Evolutionary conservation across 2,113 vertebrate species (phyloP).

Genomic region (Urocolius indicus): DNA sequence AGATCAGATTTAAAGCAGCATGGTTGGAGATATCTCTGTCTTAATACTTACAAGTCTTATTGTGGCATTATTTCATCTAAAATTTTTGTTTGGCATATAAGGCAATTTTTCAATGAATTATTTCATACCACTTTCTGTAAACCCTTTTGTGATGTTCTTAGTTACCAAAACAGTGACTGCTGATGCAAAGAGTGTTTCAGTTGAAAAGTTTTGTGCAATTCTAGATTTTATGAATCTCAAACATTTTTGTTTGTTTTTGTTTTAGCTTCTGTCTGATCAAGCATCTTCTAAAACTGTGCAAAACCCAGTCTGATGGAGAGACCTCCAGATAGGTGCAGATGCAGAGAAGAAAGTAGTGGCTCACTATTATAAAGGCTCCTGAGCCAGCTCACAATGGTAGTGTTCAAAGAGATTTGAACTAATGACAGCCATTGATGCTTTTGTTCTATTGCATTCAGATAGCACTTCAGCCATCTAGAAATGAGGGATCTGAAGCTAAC

Average conservation of each 20-base stretch:
- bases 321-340: background rate
- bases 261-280: background rate
- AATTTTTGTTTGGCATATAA: background rate
- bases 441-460: background rate
- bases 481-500: background rate
- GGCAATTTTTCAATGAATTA: background rate
- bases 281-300: background rate
- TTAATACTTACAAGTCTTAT: background rate
- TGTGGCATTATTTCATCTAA: background rate
- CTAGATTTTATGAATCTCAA: background rate
- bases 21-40: background rate
- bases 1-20: constrained; percentile 28
- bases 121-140: background rate
- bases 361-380: background rate
- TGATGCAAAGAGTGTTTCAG: background rate
- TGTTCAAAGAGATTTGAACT: background rate
- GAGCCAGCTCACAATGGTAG: background rate
- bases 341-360: background rate
- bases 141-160: background rate
- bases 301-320: background rate
- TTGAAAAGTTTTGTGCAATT: background rate
- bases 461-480: background rate
- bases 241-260: fast-evolving
- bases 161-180: background rate
- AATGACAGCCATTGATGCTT: background rate